A percentile compares a stretch with the other conserved stretches of the same genome.
These are phyloP conservation scores for Struthidea cinerea DNA, from an alignment of 2,113 vertebrate species.

Conservation along the genomic window DNA sequence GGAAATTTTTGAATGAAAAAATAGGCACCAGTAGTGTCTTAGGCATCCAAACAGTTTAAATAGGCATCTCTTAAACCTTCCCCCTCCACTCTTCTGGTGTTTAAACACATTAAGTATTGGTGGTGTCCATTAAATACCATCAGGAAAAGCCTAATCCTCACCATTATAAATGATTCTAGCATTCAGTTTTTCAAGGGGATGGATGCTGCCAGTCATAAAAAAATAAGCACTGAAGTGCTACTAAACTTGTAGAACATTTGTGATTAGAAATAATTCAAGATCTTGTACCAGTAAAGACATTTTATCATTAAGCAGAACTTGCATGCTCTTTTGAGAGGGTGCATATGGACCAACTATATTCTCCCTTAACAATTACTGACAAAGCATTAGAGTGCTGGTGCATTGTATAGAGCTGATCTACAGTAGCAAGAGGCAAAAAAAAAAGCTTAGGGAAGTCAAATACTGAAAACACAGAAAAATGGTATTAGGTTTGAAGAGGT, in stretches of 20 bases:
- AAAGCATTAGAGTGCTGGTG: neutral
- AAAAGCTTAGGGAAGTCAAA: neutral
- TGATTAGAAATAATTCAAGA: neutral
- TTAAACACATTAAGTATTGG: neutral
- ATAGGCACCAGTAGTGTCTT: neutral
- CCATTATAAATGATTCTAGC: neutral
- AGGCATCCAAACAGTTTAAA: neutral
- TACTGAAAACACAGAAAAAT: neutral
- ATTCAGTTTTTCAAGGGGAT: neutral
- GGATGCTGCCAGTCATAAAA: neutral
- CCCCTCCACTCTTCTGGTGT: neutral
- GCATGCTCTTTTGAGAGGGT: neutral
- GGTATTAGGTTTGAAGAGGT: neutral
- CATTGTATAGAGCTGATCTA: neutral
- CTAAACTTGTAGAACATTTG: neutral
- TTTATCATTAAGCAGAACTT: constrained; percentile 1
- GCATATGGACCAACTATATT: neutral
- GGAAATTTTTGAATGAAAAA: neutral
- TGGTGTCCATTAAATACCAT: neutral
- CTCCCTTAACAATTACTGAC: neutral
- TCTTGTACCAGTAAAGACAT: neutral
- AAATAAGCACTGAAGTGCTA: neutral
- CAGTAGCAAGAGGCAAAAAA: neutral
- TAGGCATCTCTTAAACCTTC: neutral
- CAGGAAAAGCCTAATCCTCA: neutral